phyloP scores from a whole-genome alignment of 1,140 invertebrate species.

The Caenorhabditis latens region DNA sequence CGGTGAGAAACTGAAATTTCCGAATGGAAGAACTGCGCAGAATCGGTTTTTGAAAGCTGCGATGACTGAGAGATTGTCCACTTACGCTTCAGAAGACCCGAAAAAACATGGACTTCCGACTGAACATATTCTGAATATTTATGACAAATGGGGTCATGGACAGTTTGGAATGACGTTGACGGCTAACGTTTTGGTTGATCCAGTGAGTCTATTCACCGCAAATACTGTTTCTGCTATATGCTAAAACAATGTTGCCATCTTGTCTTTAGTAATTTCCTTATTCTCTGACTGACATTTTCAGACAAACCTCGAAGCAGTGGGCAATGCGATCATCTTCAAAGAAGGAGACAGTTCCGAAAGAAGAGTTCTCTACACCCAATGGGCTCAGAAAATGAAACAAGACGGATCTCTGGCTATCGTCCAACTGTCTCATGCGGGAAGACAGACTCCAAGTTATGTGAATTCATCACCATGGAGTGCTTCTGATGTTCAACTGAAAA shows the following conservation, averaged over 20 bases:
- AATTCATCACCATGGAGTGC: constrained; percentile 66
- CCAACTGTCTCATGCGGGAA: constrained; percentile 67
- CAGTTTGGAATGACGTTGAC: constrained; percentile 68
- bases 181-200: constrained; percentile 66
- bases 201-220: constrained; percentile 1
- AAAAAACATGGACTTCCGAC: constrained; percentile 64
- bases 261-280: not conserved
- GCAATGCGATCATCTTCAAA: constrained; percentile 64
- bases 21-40: constrained; percentile 46
- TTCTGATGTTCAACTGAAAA: constrained; percentile 65
- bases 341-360: constrained; percentile 63
- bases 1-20: constrained; percentile 35
- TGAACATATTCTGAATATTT: constrained; percentile 65
- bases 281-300: constrained; percentile 18
- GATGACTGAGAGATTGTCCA: constrained; percentile 66
- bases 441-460: constrained; percentile 65
- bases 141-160: constrained; percentile 68
- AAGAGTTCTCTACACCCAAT: constrained; percentile 43
- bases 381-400: constrained; percentile 62
- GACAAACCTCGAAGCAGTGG: constrained; percentile 63
- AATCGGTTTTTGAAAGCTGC: constrained; percentile 66
- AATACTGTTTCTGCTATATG: not conserved
- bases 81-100: constrained; percentile 33
- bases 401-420: constrained; percentile 64
- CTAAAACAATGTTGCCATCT: not conserved